Conservation (phyloP, 2,113 vertebrate genomes). For the Puffinus mauretanicus region DNA sequence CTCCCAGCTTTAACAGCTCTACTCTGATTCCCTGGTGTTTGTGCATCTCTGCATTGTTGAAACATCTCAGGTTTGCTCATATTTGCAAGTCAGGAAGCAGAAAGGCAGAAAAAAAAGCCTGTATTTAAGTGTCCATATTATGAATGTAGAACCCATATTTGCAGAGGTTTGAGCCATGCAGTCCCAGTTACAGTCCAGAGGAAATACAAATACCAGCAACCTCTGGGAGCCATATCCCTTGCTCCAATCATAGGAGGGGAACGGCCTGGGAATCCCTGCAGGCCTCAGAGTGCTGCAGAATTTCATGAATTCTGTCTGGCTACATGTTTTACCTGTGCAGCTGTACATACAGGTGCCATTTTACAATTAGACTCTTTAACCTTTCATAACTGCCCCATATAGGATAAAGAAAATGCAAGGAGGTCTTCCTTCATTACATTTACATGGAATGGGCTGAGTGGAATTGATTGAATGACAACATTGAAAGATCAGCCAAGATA, state of each 20-base stretch:
- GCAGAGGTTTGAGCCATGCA: not conserved
- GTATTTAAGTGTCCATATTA: not conserved
- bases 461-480: not conserved
- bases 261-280: not conserved
- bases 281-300: not conserved
- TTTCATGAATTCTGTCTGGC: not conserved
- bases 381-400: not conserved
- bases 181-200: not conserved
- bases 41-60: not conserved
- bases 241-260: accelerated
- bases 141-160: not conserved
- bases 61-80: not conserved
- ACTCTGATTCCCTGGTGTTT: not conserved
- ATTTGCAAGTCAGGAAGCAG: not conserved
- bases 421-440: not conserved
- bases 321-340: not conserved
- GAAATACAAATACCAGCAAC: not conserved
- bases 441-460: not conserved
- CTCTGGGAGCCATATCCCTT: not conserved
- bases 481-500: not conserved
- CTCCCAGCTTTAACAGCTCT: not conserved
- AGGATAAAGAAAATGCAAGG: not conserved
- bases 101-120: not conserved
- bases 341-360: not conserved
- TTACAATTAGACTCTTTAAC: not conserved